phyloP scores from a whole-genome alignment of 2,888 invertebrate genomes.

The Xestia xanthographa region DNA sequence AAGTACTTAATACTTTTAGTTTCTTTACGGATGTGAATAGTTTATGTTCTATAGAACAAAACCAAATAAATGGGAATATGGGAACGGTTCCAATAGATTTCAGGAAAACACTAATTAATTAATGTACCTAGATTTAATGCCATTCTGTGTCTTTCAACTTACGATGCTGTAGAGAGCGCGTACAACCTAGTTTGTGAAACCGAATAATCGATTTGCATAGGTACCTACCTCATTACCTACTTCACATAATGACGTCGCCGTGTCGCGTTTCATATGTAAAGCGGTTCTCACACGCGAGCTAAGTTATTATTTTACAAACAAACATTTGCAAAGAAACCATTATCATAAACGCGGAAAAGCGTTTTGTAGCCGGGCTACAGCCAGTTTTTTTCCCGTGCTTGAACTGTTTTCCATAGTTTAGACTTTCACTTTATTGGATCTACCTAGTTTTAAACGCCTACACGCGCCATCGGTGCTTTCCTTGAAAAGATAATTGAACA shows the following conservation, averaged over 20 bases:
- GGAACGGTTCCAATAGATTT: conserved; percentile 34
- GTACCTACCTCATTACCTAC: neutral
- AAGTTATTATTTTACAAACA: conserved; percentile 67
- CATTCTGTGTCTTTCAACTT: conserved; percentile 48
- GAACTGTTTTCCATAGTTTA: conserved; percentile 12
- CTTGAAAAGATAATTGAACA: neutral
- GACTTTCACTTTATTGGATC: neutral
- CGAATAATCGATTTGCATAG: conserved; percentile 4
- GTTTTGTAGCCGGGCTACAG: conserved; percentile 12
- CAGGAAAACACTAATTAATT: conserved; percentile 10
- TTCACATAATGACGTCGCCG: conserved; percentile 25
- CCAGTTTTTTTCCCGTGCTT: conserved; percentile 22
- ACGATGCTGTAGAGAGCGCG: neutral
- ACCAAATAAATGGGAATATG: conserved; percentile 41
- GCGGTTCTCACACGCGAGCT: conserved; percentile 59
- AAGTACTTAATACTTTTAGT: conserved; percentile 42
- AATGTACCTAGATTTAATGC: conserved; percentile 24
- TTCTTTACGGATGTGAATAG: conserved; percentile 40
- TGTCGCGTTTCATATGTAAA: conserved; percentile 71
- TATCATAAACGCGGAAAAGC: conserved; percentile 67
- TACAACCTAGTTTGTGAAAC: conserved; percentile 1
- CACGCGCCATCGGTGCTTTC: neutral
- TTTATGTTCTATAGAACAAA: conserved; percentile 33
- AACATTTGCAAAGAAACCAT: conserved; percentile 63
- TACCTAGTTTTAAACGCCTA: neutral